Conservation (phyloP, 2,797 vertebrate genomes). For the Hozukius guyotensis region DNA sequence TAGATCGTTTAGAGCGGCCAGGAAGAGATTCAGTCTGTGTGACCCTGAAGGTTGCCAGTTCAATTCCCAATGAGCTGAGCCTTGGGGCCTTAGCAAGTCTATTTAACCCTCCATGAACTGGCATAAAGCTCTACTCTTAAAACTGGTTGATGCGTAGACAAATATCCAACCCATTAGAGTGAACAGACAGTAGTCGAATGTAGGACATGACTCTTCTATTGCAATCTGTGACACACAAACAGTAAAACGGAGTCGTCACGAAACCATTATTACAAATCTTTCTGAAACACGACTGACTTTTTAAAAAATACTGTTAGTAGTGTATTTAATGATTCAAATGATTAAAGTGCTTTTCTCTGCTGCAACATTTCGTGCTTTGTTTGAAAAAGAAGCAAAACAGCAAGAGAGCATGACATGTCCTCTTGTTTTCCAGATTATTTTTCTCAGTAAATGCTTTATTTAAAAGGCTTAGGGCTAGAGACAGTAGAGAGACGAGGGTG, state of each 20-base stretch:
- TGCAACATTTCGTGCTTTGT: constrained; percentile 16
- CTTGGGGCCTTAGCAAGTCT: constrained; percentile 42
- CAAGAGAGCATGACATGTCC: background rate
- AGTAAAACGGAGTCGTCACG: background rate
- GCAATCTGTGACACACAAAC: background rate
- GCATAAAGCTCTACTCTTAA: constrained; percentile 46
- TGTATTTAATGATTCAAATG: constrained; percentile 8
- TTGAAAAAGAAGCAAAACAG: constrained; percentile 3
- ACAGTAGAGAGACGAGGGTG: background rate
- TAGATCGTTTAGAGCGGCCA: constrained; percentile 71
- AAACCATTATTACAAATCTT: background rate
- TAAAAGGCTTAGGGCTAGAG: background rate
- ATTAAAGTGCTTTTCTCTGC: constrained; percentile 5
- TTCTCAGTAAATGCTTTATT: constrained; percentile 13
- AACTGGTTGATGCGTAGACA: constrained; percentile 34
- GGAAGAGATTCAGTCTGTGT: constrained; percentile 74
- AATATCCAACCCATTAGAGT: background rate
- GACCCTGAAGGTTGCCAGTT: constrained; percentile 82
- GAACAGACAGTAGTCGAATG: background rate
- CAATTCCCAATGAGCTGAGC: constrained; percentile 73
- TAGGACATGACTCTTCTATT: background rate
- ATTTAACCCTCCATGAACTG: constrained; percentile 67
- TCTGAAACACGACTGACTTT: background rate
- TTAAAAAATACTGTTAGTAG: background rate
- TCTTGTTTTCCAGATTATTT: constrained; percentile 31